Evolutionary conservation across 2,888 invertebrate species (phyloP).

Genomic region (Axea sp.): DNA sequence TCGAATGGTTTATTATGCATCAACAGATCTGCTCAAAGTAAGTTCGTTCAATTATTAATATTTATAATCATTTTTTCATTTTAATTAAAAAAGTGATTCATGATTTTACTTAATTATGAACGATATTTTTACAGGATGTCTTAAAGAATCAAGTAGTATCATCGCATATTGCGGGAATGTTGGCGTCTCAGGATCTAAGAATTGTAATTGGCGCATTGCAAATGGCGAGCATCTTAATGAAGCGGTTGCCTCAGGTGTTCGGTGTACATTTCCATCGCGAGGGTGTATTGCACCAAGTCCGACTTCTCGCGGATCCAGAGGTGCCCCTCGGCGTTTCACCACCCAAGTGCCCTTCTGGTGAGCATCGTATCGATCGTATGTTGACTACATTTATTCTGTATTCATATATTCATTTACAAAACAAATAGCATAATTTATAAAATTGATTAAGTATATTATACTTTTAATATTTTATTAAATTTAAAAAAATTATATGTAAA

Average conservation of each 20-base stretch:
- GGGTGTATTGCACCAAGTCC: constrained; percentile 96
- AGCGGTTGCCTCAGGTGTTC: constrained; percentile 96
- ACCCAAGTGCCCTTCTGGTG: constrained; percentile 79
- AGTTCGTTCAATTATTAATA: too few relatives aligned
- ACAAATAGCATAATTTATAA: too few relatives aligned
- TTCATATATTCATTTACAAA: too few relatives aligned
- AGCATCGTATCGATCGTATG: constrained; percentile 52
- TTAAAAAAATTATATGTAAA: too few relatives aligned
- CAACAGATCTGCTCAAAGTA: constrained; percentile 89
- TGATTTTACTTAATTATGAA: too few relatives aligned
- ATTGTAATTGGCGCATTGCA: constrained; percentile 98
- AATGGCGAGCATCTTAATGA: constrained; percentile 98
- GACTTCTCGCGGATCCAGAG: constrained; percentile 86
- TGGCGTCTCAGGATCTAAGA: constrained; percentile 97
- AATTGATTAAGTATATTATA: too few relatives aligned
- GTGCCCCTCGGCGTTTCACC: constrained; percentile 80
- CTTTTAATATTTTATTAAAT: too few relatives aligned
- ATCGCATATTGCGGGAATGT: constrained; percentile 98
- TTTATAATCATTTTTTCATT: too few relatives aligned
- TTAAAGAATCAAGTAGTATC: constrained; percentile 89
- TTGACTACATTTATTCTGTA: constrained; percentile 8
- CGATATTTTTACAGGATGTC: too few relatives aligned
- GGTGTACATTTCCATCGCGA: constrained; percentile 97
- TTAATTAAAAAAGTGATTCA: too few relatives aligned
- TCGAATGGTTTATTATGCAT: constrained; percentile 97